phyloP scores from a whole-genome alignment of 1,140 invertebrate species.

The Panagrolaimus sp. region DNA sequence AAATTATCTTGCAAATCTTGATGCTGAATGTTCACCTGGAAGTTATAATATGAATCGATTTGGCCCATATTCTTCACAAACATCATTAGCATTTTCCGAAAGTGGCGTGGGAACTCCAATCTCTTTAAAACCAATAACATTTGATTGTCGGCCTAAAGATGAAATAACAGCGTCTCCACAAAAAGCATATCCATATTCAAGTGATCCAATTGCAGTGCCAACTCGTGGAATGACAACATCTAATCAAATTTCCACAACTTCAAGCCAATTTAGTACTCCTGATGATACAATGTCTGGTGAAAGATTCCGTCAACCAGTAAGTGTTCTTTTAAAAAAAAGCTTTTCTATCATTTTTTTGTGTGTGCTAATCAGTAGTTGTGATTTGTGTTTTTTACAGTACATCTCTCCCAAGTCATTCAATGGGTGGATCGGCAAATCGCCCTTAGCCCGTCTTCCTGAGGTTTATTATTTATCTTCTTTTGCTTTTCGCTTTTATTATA shows the following conservation, averaged over 20 bases:
- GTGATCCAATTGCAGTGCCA: conserved; percentile 5
- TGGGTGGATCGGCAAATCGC: not conserved
- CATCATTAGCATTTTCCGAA: not conserved
- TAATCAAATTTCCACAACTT: conserved; percentile 18
- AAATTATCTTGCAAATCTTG: conserved; percentile 35
- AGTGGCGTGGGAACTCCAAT: conserved; percentile 14
- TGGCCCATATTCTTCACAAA: not conserved
- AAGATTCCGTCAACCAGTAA: not conserved
- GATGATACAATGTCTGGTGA: conserved; percentile 21
- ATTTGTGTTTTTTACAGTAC: conserved; percentile 10
- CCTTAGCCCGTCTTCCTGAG: conserved; percentile 4
- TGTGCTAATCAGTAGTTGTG: conserved; percentile 23
- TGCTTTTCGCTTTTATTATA: too few species aligned
- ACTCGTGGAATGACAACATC: not conserved
- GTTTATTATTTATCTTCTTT: conserved; percentile 22
- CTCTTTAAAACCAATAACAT: conserved; percentile 24
- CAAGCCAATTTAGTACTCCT: conserved; percentile 29
- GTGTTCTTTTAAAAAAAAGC: not conserved
- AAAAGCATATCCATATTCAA: not conserved
- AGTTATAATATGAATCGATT: conserved; percentile 4
- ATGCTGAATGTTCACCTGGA: conserved; percentile 25
- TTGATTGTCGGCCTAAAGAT: conserved; percentile 19
- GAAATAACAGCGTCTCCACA: not conserved
- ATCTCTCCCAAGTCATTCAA: conserved; percentile 5
- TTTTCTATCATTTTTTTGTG: conserved; percentile 7